Base-by-base conservation (phyloP, 2,888 invertebrate genomes). In the Euspilapteryx auroguttella region DNA sequence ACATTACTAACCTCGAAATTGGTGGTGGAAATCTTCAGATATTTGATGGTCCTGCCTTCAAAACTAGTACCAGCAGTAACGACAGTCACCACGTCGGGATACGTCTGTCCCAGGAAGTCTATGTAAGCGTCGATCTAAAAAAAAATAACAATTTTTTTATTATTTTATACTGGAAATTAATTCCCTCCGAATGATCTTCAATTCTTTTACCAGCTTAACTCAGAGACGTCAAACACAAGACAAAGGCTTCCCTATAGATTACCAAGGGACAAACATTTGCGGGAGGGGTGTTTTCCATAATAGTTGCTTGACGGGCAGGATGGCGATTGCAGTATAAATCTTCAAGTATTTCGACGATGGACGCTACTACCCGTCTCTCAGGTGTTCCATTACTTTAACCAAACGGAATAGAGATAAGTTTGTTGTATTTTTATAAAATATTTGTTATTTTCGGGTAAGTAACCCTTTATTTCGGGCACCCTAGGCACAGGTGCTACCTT, bases 11-110 rank as follows among this genome's bases (percentile, higher is more conserved):
- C 69, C 53, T 62, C 46, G 36, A 61, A 62, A 27, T 66, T 63
- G 12, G 71, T 64, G 5, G 61, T 64, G 1, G 84, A 83, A 28
- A 86, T 76, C 42, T 71, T 81, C 30, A 83, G 49, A 30, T 78
- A 75, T 28, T 75, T 75, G 31, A 85, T 64, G 6, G 66, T 55
- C 11, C 82, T 71, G 1, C 79, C 78, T 56, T 84, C 79, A 30
- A 65, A 59, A 30, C 80, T 79, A 17, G 45, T 52, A 2, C 84
- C 85, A 12, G 79, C 76, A 3, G 55, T 43, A 1, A 44, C 57
- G 0, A 65, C 49, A 1, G 41, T 49, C 2, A 65, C 64, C 0
- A 44, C 34, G 6, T 56, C 35, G 3, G 64, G 61, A 35, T 49
- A 54, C 4, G 38, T 35, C 3, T 38, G 40, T 1, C 55, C 66